Conservation (phyloP, 92 coral and sea anemone species). For the Phenganax marumi region DNA sequence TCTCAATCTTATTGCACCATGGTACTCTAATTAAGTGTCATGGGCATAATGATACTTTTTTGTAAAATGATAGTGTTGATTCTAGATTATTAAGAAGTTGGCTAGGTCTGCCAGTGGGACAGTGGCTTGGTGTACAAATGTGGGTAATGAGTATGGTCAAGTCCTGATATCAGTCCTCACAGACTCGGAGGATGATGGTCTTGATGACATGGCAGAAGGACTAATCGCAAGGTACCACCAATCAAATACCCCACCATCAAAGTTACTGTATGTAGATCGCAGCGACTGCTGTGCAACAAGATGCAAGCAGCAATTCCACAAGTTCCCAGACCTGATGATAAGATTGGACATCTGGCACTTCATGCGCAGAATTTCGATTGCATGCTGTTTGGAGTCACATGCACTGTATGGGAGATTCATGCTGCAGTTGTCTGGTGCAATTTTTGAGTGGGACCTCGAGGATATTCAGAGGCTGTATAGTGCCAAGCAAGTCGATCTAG, state of each 20-base stretch:
- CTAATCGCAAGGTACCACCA: constrained; percentile 33
- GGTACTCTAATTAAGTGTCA: too few species aligned
- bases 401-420: constrained; percentile 44
- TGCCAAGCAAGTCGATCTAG: not conserved
- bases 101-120: not conserved
- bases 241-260: constrained; percentile 43
- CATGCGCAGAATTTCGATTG: constrained; percentile 54
- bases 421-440: constrained; percentile 49
- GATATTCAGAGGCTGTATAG: not conserved
- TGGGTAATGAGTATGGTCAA: too few species aligned
- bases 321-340: constrained; percentile 38
- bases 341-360: too few species aligned
- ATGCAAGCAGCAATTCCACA: constrained; percentile 36
- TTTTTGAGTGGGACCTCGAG: constrained; percentile 39
- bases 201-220: too few species aligned
- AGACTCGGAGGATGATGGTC: too few species aligned
- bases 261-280: constrained; percentile 51
- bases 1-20: too few species aligned
- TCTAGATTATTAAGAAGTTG: constrained; percentile 12
- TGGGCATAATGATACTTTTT: too few species aligned
- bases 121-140: too few species aligned
- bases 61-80: not conserved
- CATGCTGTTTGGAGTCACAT: constrained; percentile 55
- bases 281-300: constrained; percentile 57
- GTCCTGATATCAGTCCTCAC: too few species aligned